Evolutionary conservation across 1,140 invertebrate species (phyloP), one percentile per base, ranked within the genome.

Genomic region (Euwallacea fornicatus): DNA sequence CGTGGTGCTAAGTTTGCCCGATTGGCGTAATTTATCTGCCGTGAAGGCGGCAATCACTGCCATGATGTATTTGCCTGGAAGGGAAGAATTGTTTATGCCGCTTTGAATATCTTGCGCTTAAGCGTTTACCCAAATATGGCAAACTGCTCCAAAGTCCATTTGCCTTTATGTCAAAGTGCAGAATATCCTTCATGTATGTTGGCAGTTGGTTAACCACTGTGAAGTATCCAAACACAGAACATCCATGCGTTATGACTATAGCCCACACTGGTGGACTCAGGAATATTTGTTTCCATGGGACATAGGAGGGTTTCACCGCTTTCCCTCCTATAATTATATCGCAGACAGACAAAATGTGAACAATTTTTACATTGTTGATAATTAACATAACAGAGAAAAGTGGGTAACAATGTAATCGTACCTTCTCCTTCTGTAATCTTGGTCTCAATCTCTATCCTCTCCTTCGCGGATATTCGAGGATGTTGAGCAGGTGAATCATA

Each of bases 211-310:
- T 95, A 61, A 98, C 88, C 54, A 98, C 89, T 4, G 93, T 97
- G 83, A 98, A 98, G 83, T 96, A 97, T 0, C 94, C 93, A 85
- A 96, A 98, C 69, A 98, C 96, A 71, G 94, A 94, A 65, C 93
- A 90, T 44, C 90, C 93, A 80, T 98, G 96, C 0, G 93, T 93
- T 15, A 96, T 82, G 63, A 97, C 87, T 78, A 98, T 94, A 2
- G 95, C 95, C 93, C 94, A 97, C 4, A 98, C 94, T 0, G 95
- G 91, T 0, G 85, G 77, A 0, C 95, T 96, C 0, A 87, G 89
- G 7, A 98, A 81, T 72, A 98, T 86, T 21, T 84, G 78, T 46
- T 82, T 83, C 95, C 95, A 98, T 0, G 96, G 95, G 0, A 93
- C 89, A 43, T 86, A 79, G 44, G 84, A 82, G 74, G 87, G 86